Conservation (phyloP, 2,113 vertebrate genomes). For the Macheiramphus alcinus region DNA sequence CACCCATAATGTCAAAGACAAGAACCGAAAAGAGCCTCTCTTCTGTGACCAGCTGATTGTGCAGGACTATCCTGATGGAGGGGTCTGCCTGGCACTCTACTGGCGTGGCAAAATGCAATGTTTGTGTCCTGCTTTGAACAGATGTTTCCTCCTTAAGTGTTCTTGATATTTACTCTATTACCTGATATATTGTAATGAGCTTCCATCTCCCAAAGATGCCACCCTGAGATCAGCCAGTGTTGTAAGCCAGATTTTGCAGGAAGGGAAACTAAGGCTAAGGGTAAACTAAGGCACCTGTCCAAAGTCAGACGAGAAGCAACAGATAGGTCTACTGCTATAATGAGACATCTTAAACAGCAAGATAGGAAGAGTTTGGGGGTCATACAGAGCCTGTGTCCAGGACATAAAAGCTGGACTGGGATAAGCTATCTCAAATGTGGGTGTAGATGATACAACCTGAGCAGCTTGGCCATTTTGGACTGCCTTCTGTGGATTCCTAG, state of each 20-base stretch:
- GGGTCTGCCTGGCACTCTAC: neutral
- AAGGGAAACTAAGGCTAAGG: neutral
- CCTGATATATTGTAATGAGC: neutral
- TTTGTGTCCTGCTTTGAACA: neutral
- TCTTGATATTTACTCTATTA: neutral
- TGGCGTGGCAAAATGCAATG: rapidly evolving
- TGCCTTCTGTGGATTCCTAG: neutral
- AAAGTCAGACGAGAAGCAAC: neutral
- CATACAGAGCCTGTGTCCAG: neutral
- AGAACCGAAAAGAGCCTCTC: neutral
- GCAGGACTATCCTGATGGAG: neutral
- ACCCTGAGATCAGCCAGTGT: neutral
- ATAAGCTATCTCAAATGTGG: neutral
- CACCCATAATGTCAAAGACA: neutral
- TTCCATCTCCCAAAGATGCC: neutral
- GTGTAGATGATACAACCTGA: neutral
- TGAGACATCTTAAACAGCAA: neutral
- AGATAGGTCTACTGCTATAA: neutral
- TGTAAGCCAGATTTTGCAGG: neutral
- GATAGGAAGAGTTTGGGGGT: neutral
- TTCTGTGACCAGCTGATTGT: neutral
- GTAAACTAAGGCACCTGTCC: neutral
- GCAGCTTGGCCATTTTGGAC: neutral
- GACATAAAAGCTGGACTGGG: neutral
- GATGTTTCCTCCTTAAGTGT: neutral